These are phyloP conservation scores for Enoplosus armatus DNA, from an alignment of 2,797 vertebrate genomes.

Conservation along the genomic window DNA sequence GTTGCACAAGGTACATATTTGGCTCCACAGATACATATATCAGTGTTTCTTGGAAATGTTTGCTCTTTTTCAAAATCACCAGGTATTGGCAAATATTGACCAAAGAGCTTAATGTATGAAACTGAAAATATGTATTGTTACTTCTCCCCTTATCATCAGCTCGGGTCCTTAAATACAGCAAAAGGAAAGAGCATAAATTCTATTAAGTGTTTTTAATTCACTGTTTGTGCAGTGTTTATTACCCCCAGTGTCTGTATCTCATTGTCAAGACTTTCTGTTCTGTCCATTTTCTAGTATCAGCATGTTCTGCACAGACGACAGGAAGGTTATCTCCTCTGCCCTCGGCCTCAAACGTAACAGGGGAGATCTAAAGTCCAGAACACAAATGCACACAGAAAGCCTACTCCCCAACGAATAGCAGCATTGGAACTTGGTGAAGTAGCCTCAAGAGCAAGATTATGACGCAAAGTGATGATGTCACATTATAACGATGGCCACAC, in stretches of 20 bases:
- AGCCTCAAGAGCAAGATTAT: neutral
- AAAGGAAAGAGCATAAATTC: neutral
- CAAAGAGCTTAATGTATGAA: slow-evolving; percentile 36
- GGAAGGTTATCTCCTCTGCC: slow-evolving; percentile 36
- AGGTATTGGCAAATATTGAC: slow-evolving; percentile 59
- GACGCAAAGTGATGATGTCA: neutral
- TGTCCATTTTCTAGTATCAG: slow-evolving; percentile 31
- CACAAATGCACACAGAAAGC: slow-evolving; percentile 14
- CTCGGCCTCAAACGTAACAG: slow-evolving; percentile 9
- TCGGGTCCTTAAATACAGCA: neutral
- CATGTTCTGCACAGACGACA: slow-evolving; percentile 38
- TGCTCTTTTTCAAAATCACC: slow-evolving; percentile 36
- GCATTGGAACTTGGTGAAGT: neutral
- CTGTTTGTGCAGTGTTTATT: neutral
- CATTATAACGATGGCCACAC: neutral
- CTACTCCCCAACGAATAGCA: neutral
- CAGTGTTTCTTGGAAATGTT: slow-evolving; percentile 29
- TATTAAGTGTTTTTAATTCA: neutral
- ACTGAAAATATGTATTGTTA: slow-evolving; percentile 23
- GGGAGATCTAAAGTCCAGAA: neutral
- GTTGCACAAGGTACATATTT: slow-evolving; percentile 90
- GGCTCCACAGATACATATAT: slow-evolving; percentile 22
- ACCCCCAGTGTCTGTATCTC: neutral
- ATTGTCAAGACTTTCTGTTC: slow-evolving; percentile 21
- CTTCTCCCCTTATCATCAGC: slow-evolving; percentile 18